phyloP scores from a whole-genome alignment of 2,113 vertebrate species.

The Emydura subglobosa region DNA sequence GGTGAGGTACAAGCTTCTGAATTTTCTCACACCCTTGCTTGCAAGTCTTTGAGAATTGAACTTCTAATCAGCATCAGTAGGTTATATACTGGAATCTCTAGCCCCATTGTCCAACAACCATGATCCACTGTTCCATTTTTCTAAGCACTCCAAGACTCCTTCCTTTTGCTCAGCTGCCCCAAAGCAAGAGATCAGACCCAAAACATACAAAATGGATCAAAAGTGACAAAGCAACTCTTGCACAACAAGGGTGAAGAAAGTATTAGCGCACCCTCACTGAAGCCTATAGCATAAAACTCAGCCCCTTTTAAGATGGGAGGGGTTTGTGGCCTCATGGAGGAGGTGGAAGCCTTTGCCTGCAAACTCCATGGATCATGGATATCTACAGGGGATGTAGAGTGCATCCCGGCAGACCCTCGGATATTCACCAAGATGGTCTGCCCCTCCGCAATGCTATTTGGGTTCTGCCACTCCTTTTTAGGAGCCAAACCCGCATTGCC shows the following conservation, averaged over 20 bases:
- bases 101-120: neutral
- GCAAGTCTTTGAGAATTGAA: neutral
- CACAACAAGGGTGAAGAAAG: neutral
- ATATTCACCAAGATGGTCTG: neutral
- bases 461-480: neutral
- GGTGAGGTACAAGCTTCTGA: neutral
- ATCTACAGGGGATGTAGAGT: neutral
- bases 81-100: neutral
- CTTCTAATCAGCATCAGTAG: neutral
- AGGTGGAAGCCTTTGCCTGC: neutral
- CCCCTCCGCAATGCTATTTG: neutral
- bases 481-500: neutral
- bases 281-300: neutral
- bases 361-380: neutral
- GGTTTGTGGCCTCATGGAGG: neutral
- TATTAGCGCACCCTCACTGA: neutral
- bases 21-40: neutral
- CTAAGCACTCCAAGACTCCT: too few species aligned
- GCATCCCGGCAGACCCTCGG: neutral
- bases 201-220: neutral
- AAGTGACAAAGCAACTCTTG: neutral
- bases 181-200: neutral
- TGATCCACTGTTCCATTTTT: neutral
- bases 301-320: too few species aligned
- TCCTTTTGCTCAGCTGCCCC: neutral